Evolutionary conservation across 2,888 invertebrate species (phyloP).

Genomic region (Torymus auratus): DNA sequence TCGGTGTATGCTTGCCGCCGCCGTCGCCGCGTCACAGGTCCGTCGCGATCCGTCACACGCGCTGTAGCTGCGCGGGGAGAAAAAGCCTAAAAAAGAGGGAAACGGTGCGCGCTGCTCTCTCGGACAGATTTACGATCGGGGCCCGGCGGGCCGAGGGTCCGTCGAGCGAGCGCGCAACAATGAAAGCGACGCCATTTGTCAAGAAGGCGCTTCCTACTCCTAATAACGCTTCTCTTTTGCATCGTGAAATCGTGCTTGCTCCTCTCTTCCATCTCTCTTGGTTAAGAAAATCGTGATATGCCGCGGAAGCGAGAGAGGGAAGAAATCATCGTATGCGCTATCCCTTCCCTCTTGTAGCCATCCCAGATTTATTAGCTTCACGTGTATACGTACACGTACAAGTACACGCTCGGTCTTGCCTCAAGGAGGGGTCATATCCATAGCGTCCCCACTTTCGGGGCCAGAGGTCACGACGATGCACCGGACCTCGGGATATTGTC

Average conservation of each 20-base stretch:
- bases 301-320: background rate
- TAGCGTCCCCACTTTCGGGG: background rate
- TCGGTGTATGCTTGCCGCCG: background rate
- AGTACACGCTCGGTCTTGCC: too few species aligned
- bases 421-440: too few species aligned
- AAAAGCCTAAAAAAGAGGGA: conserved; percentile 4
- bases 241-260: conserved; percentile 38
- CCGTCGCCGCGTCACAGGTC: background rate
- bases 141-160: conserved; percentile 65
- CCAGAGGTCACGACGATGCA: conserved; percentile 14
- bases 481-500: conserved; percentile 63
- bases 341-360: background rate
- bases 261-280: conserved; percentile 11
- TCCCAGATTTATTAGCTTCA: conserved; percentile 38
- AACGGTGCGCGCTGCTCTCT: background rate
- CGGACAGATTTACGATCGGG: conserved; percentile 72
- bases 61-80: background rate
- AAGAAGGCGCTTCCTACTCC: conserved; percentile 74
- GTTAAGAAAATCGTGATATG: conserved; percentile 39
- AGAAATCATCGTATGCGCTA: background rate
- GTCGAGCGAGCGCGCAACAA: conserved; percentile 68
- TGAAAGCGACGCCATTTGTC: conserved; percentile 75
- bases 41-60: conserved; percentile 47
- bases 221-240: conserved; percentile 51
- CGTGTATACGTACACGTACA: background rate